Evolutionary conservation across 2,888 invertebrate genomes (phyloP).

Genomic region (Metopia argyrocephala): DNA sequence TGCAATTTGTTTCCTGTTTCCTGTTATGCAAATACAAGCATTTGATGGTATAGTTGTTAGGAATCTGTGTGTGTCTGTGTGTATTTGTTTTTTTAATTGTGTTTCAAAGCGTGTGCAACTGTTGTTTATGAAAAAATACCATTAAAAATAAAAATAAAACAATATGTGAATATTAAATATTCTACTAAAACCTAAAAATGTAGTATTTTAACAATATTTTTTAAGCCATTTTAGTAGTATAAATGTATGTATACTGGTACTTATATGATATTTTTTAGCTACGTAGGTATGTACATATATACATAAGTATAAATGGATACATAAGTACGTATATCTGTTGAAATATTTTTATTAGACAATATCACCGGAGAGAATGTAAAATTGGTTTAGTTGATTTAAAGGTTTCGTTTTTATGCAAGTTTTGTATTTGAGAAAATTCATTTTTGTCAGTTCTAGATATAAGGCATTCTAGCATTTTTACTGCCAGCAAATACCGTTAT

Average conservation of each 20-base stretch:
- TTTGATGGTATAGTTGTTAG: slow-evolving; percentile 30
- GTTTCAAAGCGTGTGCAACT: background rate
- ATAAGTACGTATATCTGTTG: no score
- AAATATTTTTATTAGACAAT: no score
- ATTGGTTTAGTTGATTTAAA: background rate
- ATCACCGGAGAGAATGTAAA: no score
- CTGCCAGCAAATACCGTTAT: background rate
- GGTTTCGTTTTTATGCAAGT: background rate
- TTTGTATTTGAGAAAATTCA: slow-evolving; percentile 27
- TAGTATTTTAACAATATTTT: slow-evolving; percentile 37
- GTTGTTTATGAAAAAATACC: background rate
- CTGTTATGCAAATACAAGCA: slow-evolving; percentile 68
- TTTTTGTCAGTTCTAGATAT: slow-evolving; percentile 15
- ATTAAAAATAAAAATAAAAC: slow-evolving; percentile 4
- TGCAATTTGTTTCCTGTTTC: slow-evolving; percentile 77
- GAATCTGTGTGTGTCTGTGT: background rate
- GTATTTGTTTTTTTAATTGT: slow-evolving; percentile 44
- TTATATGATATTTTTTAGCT: slow-evolving; percentile 17
- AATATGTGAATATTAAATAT: slow-evolving; percentile 46
- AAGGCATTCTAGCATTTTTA: background rate
- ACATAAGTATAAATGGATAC: no score
- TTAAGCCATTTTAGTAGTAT: slow-evolving; percentile 51
- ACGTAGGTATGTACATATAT: slow-evolving; percentile 15
- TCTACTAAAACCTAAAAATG: slow-evolving; percentile 58
- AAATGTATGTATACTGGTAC: no score